Percentiles rank a stretch among this genome's conserved stretches.
Conservation (phyloP, 1,140 invertebrate species). For the Leptinotarsa undecemlineata region DNA sequence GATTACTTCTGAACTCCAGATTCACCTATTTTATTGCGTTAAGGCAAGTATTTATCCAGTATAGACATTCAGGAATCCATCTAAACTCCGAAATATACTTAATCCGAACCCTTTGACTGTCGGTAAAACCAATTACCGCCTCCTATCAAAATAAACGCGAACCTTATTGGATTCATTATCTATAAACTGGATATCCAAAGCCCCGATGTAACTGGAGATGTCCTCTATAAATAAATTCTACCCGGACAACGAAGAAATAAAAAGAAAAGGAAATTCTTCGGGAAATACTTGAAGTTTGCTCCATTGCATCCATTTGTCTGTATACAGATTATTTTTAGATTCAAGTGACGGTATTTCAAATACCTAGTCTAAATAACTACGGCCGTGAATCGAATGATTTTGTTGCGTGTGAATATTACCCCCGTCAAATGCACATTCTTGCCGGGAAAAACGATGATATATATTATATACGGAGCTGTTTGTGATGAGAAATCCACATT, state of each 20-base stretch:
- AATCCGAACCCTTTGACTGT: no score
- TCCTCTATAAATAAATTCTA: background rate
- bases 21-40: no score
- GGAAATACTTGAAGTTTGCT: background rate
- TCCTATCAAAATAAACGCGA: no score
- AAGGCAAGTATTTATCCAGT: no score
- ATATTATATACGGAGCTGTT: no score
- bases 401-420: background rate
- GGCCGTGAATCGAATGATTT: slow-evolving; percentile 5
- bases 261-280: slow-evolving; percentile 5
- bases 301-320: slow-evolving; percentile 3
- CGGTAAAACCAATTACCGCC: no score
- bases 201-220: background rate
- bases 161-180: no score
- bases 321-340: slow-evolving; percentile 6
- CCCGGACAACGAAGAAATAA: background rate
- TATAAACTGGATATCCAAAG: background rate
- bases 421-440: background rate
- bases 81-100: no score
- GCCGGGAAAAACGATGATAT: no score
- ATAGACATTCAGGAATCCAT: no score
- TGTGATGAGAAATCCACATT: no score
- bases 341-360: background rate
- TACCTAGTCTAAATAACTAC: background rate
- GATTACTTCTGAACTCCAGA: no score